Conservation (phyloP, 1,140 invertebrate species). For the Acromyrmex heyeri region DNA sequence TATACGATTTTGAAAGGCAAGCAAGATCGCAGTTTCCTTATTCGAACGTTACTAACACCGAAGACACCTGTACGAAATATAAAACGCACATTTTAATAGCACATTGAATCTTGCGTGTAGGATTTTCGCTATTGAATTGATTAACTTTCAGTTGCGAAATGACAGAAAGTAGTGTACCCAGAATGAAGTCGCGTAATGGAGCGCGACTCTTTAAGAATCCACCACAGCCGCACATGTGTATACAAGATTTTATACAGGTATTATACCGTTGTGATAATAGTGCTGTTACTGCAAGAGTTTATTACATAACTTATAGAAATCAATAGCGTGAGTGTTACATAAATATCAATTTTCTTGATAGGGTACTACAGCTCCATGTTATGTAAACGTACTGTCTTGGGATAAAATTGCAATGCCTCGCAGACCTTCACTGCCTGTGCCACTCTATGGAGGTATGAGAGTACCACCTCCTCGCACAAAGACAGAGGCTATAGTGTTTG, state of each 20-base stretch:
- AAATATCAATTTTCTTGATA: slow-evolving; percentile 65
- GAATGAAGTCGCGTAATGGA: slow-evolving; percentile 80
- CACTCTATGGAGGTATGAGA: slow-evolving; percentile 91
- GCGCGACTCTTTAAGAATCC: slow-evolving; percentile 90
- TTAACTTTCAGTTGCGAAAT: slow-evolving; percentile 77
- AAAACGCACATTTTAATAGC: not conserved
- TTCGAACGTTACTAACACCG: not conserved
- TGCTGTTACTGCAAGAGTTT: not conserved
- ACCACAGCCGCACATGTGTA: slow-evolving; percentile 92
- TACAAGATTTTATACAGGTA: slow-evolving; percentile 89
- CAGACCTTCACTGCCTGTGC: slow-evolving; percentile 89
- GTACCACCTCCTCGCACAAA: slow-evolving; percentile 88
- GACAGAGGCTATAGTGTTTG: slow-evolving; percentile 89
- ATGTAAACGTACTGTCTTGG: slow-evolving; percentile 91
- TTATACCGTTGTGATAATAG: slow-evolving; percentile 34
- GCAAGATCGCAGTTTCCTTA: not conserved
- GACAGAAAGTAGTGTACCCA: slow-evolving; percentile 79
- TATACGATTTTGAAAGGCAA: not conserved
- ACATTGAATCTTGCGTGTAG: not conserved
- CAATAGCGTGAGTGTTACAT: not conserved
- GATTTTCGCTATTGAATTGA: not conserved
- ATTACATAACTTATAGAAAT: not conserved
- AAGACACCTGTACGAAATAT: not conserved
- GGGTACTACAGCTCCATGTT: slow-evolving; percentile 84
- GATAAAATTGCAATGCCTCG: slow-evolving; percentile 90